These are phyloP conservation scores for Ophion ventricosus DNA, from an alignment of 2,888 invertebrate species.

Conservation along the genomic window DNA sequence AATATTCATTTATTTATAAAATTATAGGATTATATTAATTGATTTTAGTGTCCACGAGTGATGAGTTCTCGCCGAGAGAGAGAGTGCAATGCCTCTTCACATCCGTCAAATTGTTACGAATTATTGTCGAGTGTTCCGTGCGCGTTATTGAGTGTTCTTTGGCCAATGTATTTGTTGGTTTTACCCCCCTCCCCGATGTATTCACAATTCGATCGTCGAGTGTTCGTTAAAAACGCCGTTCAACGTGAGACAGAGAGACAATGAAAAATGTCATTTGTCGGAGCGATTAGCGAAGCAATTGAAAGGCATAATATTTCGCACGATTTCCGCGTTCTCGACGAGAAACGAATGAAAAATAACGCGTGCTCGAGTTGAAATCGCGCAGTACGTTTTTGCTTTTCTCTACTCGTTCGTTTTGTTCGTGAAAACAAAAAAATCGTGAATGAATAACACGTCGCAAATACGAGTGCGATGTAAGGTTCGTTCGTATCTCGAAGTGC, in stretches of 20 bases:
- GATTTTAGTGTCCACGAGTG: neutral
- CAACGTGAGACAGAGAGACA: constrained; percentile 4
- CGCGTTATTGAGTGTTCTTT: neutral
- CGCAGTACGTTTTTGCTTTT: neutral
- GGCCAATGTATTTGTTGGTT: neutral
- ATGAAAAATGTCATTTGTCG: neutral
- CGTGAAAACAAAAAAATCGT: constrained; percentile 59
- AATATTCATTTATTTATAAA: neutral
- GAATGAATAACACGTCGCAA: constrained; percentile 16
- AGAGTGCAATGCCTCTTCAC: neutral
- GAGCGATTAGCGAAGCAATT: constrained; percentile 9
- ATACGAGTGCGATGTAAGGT: neutral
- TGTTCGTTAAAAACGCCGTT: constrained; percentile 9
- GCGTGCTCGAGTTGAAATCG: neutral
- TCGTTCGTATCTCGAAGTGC: neutral
- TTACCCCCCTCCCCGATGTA: neutral
- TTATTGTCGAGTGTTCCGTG: neutral
- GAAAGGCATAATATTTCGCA: neutral
- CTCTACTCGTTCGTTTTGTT: neutral
- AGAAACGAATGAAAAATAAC: constrained; percentile 25
- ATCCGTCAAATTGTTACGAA: neutral
- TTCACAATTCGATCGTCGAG: neutral
- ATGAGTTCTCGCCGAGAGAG: neutral
- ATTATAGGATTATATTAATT: neutral
- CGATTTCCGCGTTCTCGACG: constrained; percentile 14